A percentile compares a stretch with the other conserved stretches of the same genome.
These are phyloP conservation scores for Gadopsis marmoratus DNA, from an alignment of 2,797 vertebrate genomes.

Conservation along the genomic window DNA sequence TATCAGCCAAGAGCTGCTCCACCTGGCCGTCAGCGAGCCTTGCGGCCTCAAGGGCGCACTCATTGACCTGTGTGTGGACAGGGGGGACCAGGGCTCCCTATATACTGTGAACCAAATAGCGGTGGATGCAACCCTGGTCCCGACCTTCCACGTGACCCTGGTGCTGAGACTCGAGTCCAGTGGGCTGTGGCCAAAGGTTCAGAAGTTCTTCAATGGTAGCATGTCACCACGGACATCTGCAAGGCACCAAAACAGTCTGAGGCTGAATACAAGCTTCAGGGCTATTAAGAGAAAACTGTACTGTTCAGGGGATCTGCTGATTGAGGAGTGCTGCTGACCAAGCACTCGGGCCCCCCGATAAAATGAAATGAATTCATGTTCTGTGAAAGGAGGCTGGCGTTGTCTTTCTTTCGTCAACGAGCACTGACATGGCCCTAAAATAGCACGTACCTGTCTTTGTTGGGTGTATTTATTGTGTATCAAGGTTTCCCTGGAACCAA, in stretches of 20 bases:
- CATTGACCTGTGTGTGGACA: constrained; percentile 92
- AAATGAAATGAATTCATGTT: constrained; percentile 8
- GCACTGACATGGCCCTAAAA: constrained; percentile 18
- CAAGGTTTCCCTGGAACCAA: constrained; percentile 24
- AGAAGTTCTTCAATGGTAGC: constrained; percentile 87
- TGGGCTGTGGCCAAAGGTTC: constrained; percentile 94
- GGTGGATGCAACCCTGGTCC: constrained; percentile 89
- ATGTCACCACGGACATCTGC: constrained; percentile 75
- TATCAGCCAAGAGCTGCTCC: constrained; percentile 90
- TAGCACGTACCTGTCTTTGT: not conserved
- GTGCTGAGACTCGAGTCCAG: constrained; percentile 90
- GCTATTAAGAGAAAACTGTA: constrained; percentile 96
- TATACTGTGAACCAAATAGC: constrained; percentile 89
- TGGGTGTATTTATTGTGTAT: not conserved
- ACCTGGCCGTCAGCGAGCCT: constrained; percentile 91
- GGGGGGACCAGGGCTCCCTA: constrained; percentile 80
- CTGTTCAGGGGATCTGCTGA: constrained; percentile 91
- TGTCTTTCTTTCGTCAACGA: not conserved
- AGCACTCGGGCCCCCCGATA: not conserved
- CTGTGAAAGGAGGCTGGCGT: constrained; percentile 4
- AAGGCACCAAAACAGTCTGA: constrained; percentile 78
- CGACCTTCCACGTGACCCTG: constrained; percentile 94
- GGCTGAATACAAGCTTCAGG: constrained; percentile 89
- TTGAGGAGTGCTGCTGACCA: constrained; percentile 91
- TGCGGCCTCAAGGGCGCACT: constrained; percentile 94